A percentile compares a stretch with the other conserved stretches of the same genome.
Conservation (phyloP, 2,113 vertebrate species). For the Nothobranchius furzeri region DNA sequence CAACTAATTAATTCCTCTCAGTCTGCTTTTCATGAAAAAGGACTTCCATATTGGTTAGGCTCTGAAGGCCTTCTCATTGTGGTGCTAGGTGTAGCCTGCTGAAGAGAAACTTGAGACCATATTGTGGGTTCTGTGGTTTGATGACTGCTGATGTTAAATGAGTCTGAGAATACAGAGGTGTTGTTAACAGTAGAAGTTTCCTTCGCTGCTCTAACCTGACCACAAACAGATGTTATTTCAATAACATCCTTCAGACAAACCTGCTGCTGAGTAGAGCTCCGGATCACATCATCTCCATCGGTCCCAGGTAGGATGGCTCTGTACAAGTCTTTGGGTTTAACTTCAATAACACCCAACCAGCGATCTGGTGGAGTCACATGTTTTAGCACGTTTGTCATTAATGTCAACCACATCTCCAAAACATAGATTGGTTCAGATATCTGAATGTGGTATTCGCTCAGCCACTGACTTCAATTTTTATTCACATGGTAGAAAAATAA, state of each 20-base stretch:
- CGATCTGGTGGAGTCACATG: too few relatives aligned
- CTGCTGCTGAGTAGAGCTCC: conserved; percentile 9
- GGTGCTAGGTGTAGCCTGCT: neutral
- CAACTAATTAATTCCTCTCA: conserved; percentile 56
- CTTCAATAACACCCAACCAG: too few relatives aligned
- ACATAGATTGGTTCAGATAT: too few relatives aligned
- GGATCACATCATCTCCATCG: too few relatives aligned
- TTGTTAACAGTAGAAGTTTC: conserved; percentile 37
- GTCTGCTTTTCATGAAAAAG: conserved; percentile 24
- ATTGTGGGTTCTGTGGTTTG: conserved; percentile 22
- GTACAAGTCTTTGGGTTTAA: too few relatives aligned
- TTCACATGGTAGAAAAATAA: too few relatives aligned
- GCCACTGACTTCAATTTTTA: too few relatives aligned
- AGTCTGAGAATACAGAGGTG: neutral
- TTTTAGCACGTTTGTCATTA: too few relatives aligned
- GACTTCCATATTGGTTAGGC: conserved; percentile 5
- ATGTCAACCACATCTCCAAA: too few relatives aligned
- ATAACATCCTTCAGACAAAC: conserved; percentile 48
- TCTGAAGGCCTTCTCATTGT: too few relatives aligned
- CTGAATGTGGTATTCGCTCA: too few relatives aligned
- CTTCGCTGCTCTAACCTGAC: conserved; percentile 32
- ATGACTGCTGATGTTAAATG: conserved; percentile 28
- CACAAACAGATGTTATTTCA: conserved; percentile 68
- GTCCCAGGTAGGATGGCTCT: too few relatives aligned
- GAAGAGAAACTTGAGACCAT: neutral